These are phyloP conservation scores for Littorina saxatilis DNA, from an alignment of 1,140 invertebrate species.

Conservation along the genomic window DNA sequence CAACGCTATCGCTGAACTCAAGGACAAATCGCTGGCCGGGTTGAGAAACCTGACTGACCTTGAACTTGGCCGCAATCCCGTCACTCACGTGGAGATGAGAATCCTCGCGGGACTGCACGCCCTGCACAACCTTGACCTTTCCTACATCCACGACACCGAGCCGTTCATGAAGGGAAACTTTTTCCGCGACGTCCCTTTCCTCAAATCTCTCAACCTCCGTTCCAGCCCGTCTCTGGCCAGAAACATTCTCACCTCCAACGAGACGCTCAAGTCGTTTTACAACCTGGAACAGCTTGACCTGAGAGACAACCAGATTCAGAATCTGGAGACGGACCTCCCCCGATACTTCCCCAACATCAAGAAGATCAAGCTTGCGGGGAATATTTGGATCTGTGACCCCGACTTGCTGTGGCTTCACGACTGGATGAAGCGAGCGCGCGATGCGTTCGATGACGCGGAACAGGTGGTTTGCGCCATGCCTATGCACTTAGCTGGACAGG, in stretches of 20 bases:
- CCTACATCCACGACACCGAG: slow-evolving; percentile 79
- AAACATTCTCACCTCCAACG: slow-evolving; percentile 80
- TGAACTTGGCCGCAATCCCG: slow-evolving; percentile 79
- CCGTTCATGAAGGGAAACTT: slow-evolving; percentile 73
- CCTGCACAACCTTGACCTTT: slow-evolving; percentile 82
- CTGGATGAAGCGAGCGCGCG: slow-evolving; percentile 64
- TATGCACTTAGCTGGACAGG: slow-evolving; percentile 55
- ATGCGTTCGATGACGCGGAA: slow-evolving; percentile 62
- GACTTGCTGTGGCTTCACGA: slow-evolving; percentile 66
- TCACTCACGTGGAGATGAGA: slow-evolving; percentile 73
- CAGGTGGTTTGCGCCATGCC: slow-evolving; percentile 65
- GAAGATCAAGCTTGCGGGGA: slow-evolving; percentile 71
- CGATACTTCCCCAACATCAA: slow-evolving; percentile 82
- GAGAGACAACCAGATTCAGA: slow-evolving; percentile 80
- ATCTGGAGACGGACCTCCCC: slow-evolving; percentile 79
- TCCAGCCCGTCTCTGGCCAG: slow-evolving; percentile 83
- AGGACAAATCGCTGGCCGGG: slow-evolving; percentile 65
- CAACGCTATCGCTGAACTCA: slow-evolving; percentile 71
- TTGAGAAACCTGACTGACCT: slow-evolving; percentile 80
- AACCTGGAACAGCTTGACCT: slow-evolving; percentile 49
- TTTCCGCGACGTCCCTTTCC: slow-evolving; percentile 77
- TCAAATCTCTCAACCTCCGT: slow-evolving; percentile 84
- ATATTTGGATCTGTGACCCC: slow-evolving; percentile 74
- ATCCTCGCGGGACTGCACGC: slow-evolving; percentile 82
- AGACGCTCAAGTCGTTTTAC: slow-evolving; percentile 81